Evolutionary conservation across 1,140 invertebrate species (phyloP).

Genomic region (Diprion similis): DNA sequence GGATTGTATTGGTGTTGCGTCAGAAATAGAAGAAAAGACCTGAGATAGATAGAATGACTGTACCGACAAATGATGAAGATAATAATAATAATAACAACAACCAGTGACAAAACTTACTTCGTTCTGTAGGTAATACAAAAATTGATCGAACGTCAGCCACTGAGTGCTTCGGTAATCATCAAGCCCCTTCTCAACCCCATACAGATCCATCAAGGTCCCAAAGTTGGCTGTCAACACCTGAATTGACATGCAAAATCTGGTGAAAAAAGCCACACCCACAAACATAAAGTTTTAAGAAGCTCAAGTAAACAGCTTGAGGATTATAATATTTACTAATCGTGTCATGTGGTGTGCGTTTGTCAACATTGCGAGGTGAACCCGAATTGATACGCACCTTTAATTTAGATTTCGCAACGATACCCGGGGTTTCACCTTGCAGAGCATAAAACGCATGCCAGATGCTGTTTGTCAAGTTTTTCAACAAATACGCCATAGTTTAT

Average conservation of each 20-base stretch:
- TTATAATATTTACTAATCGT: background rate
- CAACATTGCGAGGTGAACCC: background rate
- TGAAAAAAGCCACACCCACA: constrained; percentile 23
- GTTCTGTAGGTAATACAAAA: constrained; percentile 75
- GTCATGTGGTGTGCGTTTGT: background rate
- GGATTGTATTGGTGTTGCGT: constrained; percentile 43
- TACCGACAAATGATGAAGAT: constrained; percentile 1
- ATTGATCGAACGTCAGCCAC: constrained; percentile 75
- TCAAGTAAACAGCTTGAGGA: no score
- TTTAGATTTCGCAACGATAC: constrained; percentile 75
- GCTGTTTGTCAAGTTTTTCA: constrained; percentile 75
- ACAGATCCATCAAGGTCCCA: constrained; percentile 73
- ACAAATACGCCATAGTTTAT: constrained; percentile 68
- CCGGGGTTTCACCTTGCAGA: constrained; percentile 66
- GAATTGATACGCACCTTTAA: constrained; percentile 68
- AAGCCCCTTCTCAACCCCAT: constrained; percentile 78
- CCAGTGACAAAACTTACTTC: constrained; percentile 63
- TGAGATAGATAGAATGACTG: constrained; percentile 24
- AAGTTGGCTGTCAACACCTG: constrained; percentile 79
- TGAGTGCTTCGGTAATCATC: constrained; percentile 75
- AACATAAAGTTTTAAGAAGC: constrained; percentile 7
- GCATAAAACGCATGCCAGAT: constrained; percentile 80
- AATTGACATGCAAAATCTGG: constrained; percentile 28
- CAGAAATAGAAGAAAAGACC: constrained; percentile 52
- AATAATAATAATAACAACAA: constrained; percentile 1